Base-by-base conservation (phyloP, 2,113 vertebrate genomes). In the Pimephales promelas region DNA sequence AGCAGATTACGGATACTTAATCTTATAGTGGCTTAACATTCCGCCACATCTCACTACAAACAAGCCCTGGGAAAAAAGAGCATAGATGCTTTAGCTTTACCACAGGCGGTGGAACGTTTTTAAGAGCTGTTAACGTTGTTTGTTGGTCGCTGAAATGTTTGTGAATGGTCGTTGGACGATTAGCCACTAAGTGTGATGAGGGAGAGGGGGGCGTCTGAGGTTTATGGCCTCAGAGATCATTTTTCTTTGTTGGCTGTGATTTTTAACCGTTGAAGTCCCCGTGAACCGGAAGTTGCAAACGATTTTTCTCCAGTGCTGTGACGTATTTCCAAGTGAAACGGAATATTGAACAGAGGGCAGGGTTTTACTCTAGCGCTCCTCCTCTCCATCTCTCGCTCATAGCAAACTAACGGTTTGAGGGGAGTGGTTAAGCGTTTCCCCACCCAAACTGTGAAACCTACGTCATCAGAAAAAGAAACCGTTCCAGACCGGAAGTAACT, bases 141-240 rank as follows among this genome's bases (percentile, higher is more conserved):
- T 83, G 81, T 34, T 47, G 40, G 68, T 74, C 76, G 74, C 57
- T 79, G 75, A 74, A 73, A 83, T 79, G 85, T 83, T 79, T 78
- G 81, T 86, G 75, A 83, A 24, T 43, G 68, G 57, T 57, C 22
- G 43, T 86, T 66, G 73, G 75, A 26, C 47, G 20, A 74, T 86
- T 82, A 86, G 80, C 73, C 36, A 40, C 62, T 76, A 52, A 66
- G 45, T 86, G 85, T 86, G 68, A 79, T 16, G 66, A 79, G 74
- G 31, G n/a, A 43, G 43, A 40, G 36, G 74, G 16, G 20, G 10
- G 20, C 0, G 28, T 16, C 10, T 47, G 57, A 68, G 54, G 45
- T 54, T 82, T 56, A 62, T 40, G 45, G 18, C 16, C 24, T 66
- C 62, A 1, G 40, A 47, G 26, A 40, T 61, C 16, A 20, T 54